Evolutionary conservation across 2,888 invertebrate species (phyloP), one percentile per base, ranked within the genome.

Genomic region (Cepaea hortensis): DNA sequence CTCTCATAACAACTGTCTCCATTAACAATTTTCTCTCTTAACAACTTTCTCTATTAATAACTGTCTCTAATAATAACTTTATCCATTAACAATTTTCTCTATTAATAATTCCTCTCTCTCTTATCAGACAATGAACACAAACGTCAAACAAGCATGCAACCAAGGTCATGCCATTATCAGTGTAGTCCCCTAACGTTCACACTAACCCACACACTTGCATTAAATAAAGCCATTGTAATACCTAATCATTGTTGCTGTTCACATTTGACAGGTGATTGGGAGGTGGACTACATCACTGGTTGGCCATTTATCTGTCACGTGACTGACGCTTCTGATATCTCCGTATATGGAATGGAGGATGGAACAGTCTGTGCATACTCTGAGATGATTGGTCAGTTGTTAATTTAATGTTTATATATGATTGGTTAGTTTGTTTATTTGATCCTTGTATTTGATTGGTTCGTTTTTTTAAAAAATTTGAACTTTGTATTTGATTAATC

Each of bases 241-340:
- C 4, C 5, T n/a, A 46, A 5, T 35, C 35, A 48, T 75, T 46
- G 35, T 35, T 75, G 4, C 13, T 76, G 13, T 50, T 20, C 3
- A 6, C 13, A 48, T n/a, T 48, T 62, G 5, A 79, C 87, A 93
- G 93, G 93, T 90, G 93, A 93, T 85, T 93, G 93, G 93, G 92
- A 93, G 89, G 89, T 93, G 18, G 93, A 93, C 84, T 93, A 93
- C 86, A 88, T 92, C 83, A 92, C 92, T 3, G 92, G 93, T 6
- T 91, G 91, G 13, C 91, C 92, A 0, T 92, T 92, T 79, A 89
- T 91, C n/a, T 89, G 91, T 65, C 90, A 91, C 68, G 90, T 92
- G 50, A 90, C 91, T 0, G 92, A 91, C 62, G 89, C 90, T 18
- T 89, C 91, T 3, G 92, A 92, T 86, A 89, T 93, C 6, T 88